Conservation (phyloP, 2,113 vertebrate genomes). For the Pionites leucogaster region DNA sequence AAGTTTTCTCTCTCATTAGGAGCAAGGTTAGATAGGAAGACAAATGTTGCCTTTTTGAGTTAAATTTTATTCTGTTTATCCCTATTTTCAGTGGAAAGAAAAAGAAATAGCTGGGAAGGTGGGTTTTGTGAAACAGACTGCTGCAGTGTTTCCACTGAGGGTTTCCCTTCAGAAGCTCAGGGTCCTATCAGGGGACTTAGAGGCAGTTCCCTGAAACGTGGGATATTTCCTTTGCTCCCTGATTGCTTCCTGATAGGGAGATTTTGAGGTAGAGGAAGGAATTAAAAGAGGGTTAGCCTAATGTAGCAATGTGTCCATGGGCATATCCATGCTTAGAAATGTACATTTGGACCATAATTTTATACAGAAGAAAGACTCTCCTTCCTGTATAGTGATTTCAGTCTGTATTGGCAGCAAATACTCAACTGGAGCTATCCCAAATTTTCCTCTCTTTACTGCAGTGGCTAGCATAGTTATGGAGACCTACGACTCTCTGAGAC, state of each 20-base stretch:
- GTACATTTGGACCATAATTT: background rate
- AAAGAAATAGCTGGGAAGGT: background rate
- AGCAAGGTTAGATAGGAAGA: background rate
- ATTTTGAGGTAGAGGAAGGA: background rate
- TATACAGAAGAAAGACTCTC: background rate
- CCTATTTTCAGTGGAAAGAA: background rate
- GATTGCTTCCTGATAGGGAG: background rate
- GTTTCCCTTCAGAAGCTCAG: background rate
- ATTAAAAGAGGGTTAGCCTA: background rate
- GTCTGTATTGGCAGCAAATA: background rate
- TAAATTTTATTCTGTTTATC: background rate
- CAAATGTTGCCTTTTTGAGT: background rate
- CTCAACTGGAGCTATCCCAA: rapidly evolving
- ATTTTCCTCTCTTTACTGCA: background rate
- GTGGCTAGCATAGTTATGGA: background rate
- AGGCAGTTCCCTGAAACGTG: background rate
- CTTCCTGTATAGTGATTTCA: background rate
- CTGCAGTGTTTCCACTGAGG: background rate
- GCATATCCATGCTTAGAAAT: background rate
- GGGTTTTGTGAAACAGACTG: background rate
- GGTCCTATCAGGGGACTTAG: rapidly evolving
- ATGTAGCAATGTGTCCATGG: rapidly evolving
- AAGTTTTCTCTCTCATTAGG: background rate
- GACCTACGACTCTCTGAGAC: background rate
- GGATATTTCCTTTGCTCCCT: rapidly evolving